Evolutionary conservation across 2,888 invertebrate species (phyloP).

Genomic region (Tromatobia lineatoria): DNA sequence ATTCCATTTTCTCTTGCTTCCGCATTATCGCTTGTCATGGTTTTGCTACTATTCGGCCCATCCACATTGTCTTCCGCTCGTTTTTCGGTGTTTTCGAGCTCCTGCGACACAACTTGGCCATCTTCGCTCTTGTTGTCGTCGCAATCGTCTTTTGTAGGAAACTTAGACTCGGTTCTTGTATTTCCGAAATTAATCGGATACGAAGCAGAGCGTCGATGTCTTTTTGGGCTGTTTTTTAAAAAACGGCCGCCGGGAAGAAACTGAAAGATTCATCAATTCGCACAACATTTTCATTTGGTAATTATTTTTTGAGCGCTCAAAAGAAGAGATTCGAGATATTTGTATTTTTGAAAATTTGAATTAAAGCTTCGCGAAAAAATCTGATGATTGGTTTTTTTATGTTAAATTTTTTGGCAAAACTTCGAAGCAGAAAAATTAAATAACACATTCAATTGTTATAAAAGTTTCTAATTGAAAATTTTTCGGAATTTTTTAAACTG

Average conservation of each 20-base stretch:
- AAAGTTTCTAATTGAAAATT: neutral
- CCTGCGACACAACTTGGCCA: neutral
- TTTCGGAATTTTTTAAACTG: neutral
- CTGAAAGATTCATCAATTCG: slow-evolving; percentile 68
- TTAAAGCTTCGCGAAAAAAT: too few relatives aligned
- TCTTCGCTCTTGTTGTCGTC: slow-evolving; percentile 16
- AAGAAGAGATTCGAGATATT: neutral
- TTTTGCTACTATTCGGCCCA: neutral
- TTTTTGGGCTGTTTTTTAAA: slow-evolving; percentile 79
- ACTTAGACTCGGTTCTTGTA: slow-evolving; percentile 45
- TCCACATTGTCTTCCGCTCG: neutral
- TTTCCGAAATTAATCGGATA: slow-evolving; percentile 81
- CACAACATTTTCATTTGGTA: neutral
- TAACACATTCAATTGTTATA: too few relatives aligned
- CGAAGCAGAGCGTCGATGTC: slow-evolving; percentile 83
- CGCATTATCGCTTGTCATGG: neutral
- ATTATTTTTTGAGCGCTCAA: neutral
- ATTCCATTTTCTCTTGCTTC: slow-evolving; percentile 60
- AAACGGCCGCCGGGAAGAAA: slow-evolving; percentile 80
- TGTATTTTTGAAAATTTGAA: too few relatives aligned
- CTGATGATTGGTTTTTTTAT: too few relatives aligned
- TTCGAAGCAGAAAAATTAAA: too few relatives aligned
- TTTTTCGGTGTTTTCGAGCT: neutral
- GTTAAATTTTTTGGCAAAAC: too few relatives aligned
- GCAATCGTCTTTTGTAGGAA: slow-evolving; percentile 3